These are phyloP conservation scores for Epistrophe eligans DNA, from an alignment of 2,888 invertebrate species.

Conservation along the genomic window DNA sequence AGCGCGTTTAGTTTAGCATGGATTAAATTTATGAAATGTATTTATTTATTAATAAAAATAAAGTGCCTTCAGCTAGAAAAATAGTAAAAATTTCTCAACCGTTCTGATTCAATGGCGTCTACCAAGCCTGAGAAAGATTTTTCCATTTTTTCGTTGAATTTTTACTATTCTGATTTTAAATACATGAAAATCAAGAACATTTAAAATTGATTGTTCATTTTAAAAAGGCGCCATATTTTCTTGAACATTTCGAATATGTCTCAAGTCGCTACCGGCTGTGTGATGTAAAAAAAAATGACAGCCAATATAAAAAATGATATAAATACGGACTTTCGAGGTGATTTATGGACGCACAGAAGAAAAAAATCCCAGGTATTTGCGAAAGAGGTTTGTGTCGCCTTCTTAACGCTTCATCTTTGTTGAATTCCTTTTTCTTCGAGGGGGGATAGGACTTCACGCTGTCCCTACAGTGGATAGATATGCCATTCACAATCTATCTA, in stretches of 20 bases:
- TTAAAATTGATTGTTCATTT: not conserved
- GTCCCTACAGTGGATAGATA: slow-evolving; percentile 8
- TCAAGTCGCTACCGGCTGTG: not conserved
- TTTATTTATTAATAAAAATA: too few relatives aligned
- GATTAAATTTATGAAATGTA: too few relatives aligned
- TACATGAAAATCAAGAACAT: not conserved
- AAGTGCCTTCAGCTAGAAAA: too few relatives aligned
- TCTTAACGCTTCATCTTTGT: slow-evolving; percentile 68
- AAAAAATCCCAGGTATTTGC: slow-evolving; percentile 61
- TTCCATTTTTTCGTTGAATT: not conserved
- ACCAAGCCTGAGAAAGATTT: too few relatives aligned
- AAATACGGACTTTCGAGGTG: slow-evolving; percentile 65
- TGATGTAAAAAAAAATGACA: slow-evolving; percentile 50
- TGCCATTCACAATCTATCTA: slow-evolving; percentile 56
- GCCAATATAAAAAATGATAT: slow-evolving; percentile 53
- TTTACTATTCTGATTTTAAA: not conserved
- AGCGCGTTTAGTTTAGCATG: too few relatives aligned
- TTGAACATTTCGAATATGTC: not conserved
- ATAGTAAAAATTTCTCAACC: too few relatives aligned
- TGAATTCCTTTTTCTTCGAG: slow-evolving; percentile 27
- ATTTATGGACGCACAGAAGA: slow-evolving; percentile 58
- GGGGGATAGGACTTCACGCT: slow-evolving; percentile 8
- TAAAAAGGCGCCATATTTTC: not conserved
- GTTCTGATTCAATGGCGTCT: too few relatives aligned
- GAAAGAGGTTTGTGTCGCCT: slow-evolving; percentile 67